Percentiles rank a stretch among this genome's conserved stretches.
Conservation (phyloP, 1,140 invertebrate species). For the Meloidogyne floridensis region DNA sequence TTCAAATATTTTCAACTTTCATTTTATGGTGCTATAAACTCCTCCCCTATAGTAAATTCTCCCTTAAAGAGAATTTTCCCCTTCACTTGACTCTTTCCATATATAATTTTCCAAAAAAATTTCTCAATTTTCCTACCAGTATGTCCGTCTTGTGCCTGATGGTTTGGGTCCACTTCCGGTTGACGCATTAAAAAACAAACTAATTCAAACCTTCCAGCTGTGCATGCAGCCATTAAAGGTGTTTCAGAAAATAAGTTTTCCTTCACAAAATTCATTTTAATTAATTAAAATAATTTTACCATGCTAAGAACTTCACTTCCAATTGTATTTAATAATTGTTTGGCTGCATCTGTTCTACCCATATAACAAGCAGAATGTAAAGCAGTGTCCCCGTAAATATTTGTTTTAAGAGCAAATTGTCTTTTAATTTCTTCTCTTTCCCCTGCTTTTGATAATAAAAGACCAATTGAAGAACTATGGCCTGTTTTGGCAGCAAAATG, state of each 20-base stretch:
- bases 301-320: slow-evolving; percentile 65
- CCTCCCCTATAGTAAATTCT: no score
- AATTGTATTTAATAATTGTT: slow-evolving; percentile 66
- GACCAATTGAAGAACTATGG: slow-evolving; percentile 66
- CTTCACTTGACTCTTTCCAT: no score
- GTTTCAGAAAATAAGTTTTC: slow-evolving; percentile 70
- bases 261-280: slow-evolving; percentile 17
- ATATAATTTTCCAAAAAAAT: background rate
- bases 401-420: slow-evolving; percentile 54
- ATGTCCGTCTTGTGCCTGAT: slow-evolving; percentile 69
- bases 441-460: slow-evolving; percentile 58
- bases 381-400: slow-evolving; percentile 69
- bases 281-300: slow-evolving; percentile 31
- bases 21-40: no score
- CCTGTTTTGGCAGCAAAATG: slow-evolving; percentile 69
- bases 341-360: slow-evolving; percentile 68
- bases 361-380: slow-evolving; percentile 68
- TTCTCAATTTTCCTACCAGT: slow-evolving; percentile 60
- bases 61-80: no score
- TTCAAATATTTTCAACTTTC: no score
- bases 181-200: slow-evolving; percentile 68
- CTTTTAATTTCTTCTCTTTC: background rate
- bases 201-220: slow-evolving; percentile 68
- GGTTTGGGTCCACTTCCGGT: slow-evolving; percentile 67
- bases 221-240: slow-evolving; percentile 69